phyloP scores from a whole-genome alignment of 2,113 vertebrate species.

The Coptodon bakossiorum region DNA sequence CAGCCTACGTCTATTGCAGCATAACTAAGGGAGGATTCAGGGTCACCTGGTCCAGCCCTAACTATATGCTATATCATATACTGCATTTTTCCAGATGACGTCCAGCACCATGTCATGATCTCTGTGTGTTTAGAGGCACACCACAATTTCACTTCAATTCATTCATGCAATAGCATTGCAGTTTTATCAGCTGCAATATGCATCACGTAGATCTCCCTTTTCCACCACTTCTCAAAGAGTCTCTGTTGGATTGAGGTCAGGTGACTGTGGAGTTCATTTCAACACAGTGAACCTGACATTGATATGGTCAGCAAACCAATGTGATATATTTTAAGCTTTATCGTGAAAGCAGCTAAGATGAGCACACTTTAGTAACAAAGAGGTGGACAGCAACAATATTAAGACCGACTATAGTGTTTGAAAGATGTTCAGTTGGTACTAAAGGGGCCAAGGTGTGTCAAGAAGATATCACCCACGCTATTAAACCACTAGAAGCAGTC shows the following conservation, averaged over 20 bases:
- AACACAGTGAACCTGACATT: not conserved
- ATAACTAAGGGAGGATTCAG: not conserved
- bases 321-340: not conserved
- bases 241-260: not conserved
- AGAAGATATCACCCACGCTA: rapidly evolving
- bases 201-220: not conserved
- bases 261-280: not conserved
- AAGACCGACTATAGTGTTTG: not conserved
- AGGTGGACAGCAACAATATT: not conserved
- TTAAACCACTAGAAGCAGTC: not conserved
- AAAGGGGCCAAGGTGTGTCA: not conserved
- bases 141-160: not conserved
- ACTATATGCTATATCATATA: not conserved
- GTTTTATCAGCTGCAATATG: not conserved
- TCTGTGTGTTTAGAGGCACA: not conserved
- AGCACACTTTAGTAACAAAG: not conserved
- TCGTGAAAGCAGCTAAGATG: not conserved
- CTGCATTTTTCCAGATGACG: not conserved
- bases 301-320: not conserved
- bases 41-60: not conserved
- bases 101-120: not conserved
- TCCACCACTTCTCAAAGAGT: not conserved
- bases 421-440: not conserved
- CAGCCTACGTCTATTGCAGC: not conserved
- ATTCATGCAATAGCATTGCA: not conserved